Percentiles rank a stretch among this genome's conserved stretches.
phyloP scores from a whole-genome alignment of 2,888 invertebrate genomes.

The Lumbricus terrestris region DNA sequence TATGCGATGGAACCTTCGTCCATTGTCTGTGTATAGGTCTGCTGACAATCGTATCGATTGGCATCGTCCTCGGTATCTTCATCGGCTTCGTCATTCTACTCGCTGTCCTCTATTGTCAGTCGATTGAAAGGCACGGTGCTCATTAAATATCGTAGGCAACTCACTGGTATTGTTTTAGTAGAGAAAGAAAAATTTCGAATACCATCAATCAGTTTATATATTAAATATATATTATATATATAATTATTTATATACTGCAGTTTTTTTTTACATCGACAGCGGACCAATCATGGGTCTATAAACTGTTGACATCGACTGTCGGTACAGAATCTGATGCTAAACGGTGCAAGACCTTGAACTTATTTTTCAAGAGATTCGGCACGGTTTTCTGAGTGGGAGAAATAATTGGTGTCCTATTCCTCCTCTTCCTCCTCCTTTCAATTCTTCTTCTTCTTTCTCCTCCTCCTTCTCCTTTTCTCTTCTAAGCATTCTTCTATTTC shows the following conservation, averaged over 20 bases:
- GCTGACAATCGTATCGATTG: constrained; percentile 5
- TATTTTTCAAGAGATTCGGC: not conserved
- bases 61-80: not conserved
- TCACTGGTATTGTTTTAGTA: not conserved
- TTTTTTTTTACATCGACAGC: too few species aligned
- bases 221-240: too few species aligned
- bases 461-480: not conserved
- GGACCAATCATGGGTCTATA: not conserved
- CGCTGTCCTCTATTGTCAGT: not conserved
- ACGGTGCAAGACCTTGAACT: too few species aligned
- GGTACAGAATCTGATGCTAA: not conserved
- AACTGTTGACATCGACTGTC: not conserved
- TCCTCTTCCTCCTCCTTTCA: too few species aligned
- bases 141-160: not conserved
- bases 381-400: not conserved
- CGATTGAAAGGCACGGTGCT: not conserved
- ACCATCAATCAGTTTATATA: not conserved
- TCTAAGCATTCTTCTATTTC: too few species aligned
- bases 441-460: not conserved
- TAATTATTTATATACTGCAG: too few species aligned
- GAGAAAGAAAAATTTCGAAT: not conserved
- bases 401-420: not conserved
- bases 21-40: not conserved
- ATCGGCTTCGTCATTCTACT: not conserved
- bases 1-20: not conserved